A percentile compares a stretch with the other conserved stretches of the same genome.
These are phyloP conservation scores for Ametastegia equiseti DNA, from an alignment of 2,888 invertebrate species.

Conservation along the genomic window DNA sequence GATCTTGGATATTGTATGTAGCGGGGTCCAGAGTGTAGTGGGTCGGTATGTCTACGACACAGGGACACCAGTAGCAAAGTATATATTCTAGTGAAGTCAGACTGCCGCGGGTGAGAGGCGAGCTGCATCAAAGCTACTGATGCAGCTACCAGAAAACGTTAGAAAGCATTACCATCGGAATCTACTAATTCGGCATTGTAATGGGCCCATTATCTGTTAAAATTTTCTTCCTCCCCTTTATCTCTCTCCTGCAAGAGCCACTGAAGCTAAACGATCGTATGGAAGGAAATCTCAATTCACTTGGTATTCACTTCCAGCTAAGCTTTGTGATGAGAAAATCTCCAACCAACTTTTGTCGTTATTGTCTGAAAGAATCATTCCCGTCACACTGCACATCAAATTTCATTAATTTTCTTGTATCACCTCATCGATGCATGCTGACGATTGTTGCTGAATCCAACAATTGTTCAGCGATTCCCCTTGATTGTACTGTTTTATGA, in stretches of 20 bases:
- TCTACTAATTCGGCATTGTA: slow-evolving; percentile 41
- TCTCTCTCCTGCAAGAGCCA: neutral
- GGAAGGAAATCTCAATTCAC: slow-evolving; percentile 27
- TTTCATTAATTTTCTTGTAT: too few species aligned
- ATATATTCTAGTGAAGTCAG: neutral
- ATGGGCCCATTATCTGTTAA: slow-evolving; percentile 29
- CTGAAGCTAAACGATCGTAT: neutral
- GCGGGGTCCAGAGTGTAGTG: neutral
- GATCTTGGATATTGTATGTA: neutral
- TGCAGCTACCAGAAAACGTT: slow-evolving; percentile 37
- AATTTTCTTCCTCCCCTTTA: slow-evolving; percentile 1
- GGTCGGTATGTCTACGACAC: neutral
- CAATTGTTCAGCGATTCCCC: too few species aligned
- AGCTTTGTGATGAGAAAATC: neutral
- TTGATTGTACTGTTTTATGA: too few species aligned
- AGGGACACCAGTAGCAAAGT: slow-evolving; percentile 18
- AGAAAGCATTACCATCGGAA: slow-evolving; percentile 21
- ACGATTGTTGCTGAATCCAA: too few species aligned
- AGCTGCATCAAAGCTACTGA: slow-evolving; percentile 4
- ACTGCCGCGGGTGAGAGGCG: neutral
- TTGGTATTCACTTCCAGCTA: slow-evolving; percentile 22
- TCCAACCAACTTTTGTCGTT: neutral
- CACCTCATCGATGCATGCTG: too few species aligned
- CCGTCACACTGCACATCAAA: neutral
- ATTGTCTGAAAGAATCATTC: neutral